Evolutionary conservation across 2,113 vertebrate species (phyloP).

Genomic region (Stigmatopora nigra): DNA sequence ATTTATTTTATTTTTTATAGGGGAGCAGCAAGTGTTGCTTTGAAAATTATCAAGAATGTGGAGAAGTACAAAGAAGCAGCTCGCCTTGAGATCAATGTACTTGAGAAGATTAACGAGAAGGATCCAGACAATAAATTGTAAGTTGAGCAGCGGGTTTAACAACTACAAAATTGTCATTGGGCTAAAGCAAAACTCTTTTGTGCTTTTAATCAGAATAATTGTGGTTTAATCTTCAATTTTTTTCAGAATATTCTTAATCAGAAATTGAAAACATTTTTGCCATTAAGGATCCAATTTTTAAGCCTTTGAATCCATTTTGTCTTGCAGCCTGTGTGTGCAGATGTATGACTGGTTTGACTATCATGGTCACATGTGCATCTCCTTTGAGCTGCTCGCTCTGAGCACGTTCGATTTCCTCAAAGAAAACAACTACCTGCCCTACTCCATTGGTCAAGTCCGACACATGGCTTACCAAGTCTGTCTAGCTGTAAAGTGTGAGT

Average conservation of each 20-base stretch:
- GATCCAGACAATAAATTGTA: constrained; percentile 88
- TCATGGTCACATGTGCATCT: constrained; percentile 95
- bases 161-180: too few relatives aligned
- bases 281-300: not conserved
- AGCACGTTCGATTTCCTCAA: constrained; percentile 98
- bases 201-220: not conserved
- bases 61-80: constrained; percentile 97
- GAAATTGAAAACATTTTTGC: not conserved
- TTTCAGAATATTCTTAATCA: not conserved
- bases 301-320: constrained; percentile 4
- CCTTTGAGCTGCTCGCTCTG: constrained; percentile 91
- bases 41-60: constrained; percentile 98
- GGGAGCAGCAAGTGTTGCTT: constrained; percentile 78
- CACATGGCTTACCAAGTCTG: constrained; percentile 96
- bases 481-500: constrained; percentile 92
- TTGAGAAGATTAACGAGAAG: constrained; percentile 93
- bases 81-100: constrained; percentile 89
- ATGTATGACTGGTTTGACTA: constrained; percentile 99
- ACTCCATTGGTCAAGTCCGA: constrained; percentile 87
- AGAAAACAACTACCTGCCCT: constrained; percentile 94
- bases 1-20: constrained; percentile 50
- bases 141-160: constrained; percentile 16
- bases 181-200: not conserved
- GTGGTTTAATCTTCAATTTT: not conserved
- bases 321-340: constrained; percentile 81